Percentiles rank a stretch among this genome's conserved stretches.
These are phyloP conservation scores for Drosophila tsacasi DNA, from an alignment of 1,140 invertebrate genomes.

Conservation along the genomic window DNA sequence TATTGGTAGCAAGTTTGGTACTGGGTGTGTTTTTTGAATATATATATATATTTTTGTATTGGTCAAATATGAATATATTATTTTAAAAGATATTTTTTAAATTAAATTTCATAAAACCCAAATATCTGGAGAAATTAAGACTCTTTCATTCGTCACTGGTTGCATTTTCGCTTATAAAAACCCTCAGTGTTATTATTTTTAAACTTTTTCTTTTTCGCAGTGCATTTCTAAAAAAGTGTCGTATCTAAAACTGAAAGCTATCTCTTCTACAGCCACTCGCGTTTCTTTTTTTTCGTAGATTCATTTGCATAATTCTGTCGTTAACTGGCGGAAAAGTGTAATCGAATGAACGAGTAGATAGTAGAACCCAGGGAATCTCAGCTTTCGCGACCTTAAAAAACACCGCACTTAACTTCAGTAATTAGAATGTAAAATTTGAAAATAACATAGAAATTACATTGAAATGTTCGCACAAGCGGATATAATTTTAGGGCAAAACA, in stretches of 20 bases:
- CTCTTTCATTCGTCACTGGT: not conserved
- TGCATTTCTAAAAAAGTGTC: not conserved
- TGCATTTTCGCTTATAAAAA: not conserved
- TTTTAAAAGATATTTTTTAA: no score
- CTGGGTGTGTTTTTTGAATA: not conserved
- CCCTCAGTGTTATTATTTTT: not conserved
- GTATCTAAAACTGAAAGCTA: slow-evolving; percentile 14
- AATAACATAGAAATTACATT: not conserved
- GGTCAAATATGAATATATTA: not conserved
- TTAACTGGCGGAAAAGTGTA: slow-evolving; percentile 77
- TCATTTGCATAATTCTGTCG: slow-evolving; percentile 72
- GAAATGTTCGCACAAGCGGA: slow-evolving; percentile 2
- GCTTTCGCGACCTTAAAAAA: not conserved
- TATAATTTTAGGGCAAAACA: not conserved
- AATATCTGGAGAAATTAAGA: not conserved
- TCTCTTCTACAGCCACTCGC: slow-evolving; percentile 15
- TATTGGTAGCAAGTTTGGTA: not conserved
- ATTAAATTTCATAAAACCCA: not conserved
- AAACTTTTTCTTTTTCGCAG: not conserved
- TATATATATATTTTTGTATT: not conserved
- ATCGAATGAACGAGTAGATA: slow-evolving; percentile 71
- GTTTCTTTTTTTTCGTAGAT: slow-evolving; percentile 28
- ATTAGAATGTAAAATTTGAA: slow-evolving; percentile 14
- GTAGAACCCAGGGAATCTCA: slow-evolving; percentile 26
- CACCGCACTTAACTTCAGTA: not conserved